Conservation (phyloP, 2,797 vertebrate genomes). For the Gadopsis marmoratus region DNA sequence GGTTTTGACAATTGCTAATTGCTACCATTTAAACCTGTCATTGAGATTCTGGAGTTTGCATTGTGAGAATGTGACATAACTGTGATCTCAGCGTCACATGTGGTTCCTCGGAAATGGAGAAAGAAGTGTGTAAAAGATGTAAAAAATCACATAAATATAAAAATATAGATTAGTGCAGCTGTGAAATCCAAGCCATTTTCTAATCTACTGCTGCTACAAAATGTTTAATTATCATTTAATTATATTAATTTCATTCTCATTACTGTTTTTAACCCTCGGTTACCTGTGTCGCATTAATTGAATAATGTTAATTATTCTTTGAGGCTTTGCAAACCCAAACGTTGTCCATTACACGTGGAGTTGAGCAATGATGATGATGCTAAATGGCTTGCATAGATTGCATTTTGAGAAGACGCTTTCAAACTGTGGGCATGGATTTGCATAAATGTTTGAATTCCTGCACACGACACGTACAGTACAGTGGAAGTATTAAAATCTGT, state of each 20-base stretch:
- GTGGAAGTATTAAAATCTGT: constrained; percentile 61
- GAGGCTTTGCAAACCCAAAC: neutral
- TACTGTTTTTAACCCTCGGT: neutral
- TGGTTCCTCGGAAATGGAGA: neutral
- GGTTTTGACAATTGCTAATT: too few relatives aligned
- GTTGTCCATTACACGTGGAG: neutral
- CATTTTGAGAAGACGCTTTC: constrained; percentile 36
- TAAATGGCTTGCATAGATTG: neutral
- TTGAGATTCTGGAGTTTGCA: neutral
- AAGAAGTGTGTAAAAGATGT: neutral
- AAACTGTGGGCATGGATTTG: constrained; percentile 44
- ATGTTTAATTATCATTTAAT: neutral
- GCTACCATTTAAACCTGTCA: too few relatives aligned
- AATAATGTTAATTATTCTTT: neutral
- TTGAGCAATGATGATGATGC: constrained; percentile 11
- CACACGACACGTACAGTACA: constrained; percentile 37
- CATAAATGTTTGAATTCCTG: constrained; percentile 45
- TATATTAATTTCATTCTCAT: neutral
- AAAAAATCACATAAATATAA: neutral
- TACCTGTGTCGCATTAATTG: neutral
- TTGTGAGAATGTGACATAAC: neutral
- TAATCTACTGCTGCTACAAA: neutral
- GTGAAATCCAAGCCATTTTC: neutral
- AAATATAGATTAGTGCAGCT: neutral
- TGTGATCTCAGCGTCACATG: neutral